Evolutionary conservation across 2,797 vertebrate genomes (phyloP).

Genomic region (Eleutherodactylus coqui): DNA sequence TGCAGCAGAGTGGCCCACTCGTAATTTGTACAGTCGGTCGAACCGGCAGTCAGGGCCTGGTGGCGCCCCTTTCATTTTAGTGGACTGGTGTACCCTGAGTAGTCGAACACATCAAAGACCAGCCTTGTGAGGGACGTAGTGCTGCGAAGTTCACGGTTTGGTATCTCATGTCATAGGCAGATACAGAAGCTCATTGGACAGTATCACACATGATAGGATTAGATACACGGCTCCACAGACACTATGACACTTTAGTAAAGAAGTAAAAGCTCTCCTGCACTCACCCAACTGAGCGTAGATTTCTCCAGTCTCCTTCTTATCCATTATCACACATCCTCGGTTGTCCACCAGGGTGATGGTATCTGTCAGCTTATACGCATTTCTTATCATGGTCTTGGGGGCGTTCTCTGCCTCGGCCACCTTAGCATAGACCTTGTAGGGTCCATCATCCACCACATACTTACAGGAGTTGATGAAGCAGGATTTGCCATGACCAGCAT

Average conservation of each 20-base stretch:
- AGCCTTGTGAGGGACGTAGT: too few relatives aligned
- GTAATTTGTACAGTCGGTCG: too few relatives aligned
- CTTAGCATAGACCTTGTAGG: neutral
- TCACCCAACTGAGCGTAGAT: slow-evolving; percentile 36
- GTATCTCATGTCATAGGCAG: neutral
- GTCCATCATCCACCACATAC: neutral
- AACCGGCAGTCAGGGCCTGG: too few relatives aligned
- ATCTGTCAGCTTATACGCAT: neutral
- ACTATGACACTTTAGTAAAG: too few relatives aligned
- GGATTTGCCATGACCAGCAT: slow-evolving; percentile 29
- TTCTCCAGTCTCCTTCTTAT: neutral
- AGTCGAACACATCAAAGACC: too few relatives aligned
- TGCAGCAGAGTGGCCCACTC: too few relatives aligned
- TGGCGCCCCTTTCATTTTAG: too few relatives aligned
- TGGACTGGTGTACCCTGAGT: too few relatives aligned
- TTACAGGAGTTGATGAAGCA: slow-evolving; percentile 36
- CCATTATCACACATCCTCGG: neutral
- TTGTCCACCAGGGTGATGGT: slow-evolving; percentile 36
- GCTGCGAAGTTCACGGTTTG: too few relatives aligned
- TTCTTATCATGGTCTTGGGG: neutral
- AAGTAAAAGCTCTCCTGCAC: too few relatives aligned
- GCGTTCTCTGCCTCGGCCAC: neutral
- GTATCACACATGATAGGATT: slow-evolving; percentile 1
- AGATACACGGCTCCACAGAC: neutral
- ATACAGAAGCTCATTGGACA: neutral